Evolutionary conservation across 2,113 vertebrate genomes (phyloP).

Genomic region (Nothobranchius kuhntae): DNA sequence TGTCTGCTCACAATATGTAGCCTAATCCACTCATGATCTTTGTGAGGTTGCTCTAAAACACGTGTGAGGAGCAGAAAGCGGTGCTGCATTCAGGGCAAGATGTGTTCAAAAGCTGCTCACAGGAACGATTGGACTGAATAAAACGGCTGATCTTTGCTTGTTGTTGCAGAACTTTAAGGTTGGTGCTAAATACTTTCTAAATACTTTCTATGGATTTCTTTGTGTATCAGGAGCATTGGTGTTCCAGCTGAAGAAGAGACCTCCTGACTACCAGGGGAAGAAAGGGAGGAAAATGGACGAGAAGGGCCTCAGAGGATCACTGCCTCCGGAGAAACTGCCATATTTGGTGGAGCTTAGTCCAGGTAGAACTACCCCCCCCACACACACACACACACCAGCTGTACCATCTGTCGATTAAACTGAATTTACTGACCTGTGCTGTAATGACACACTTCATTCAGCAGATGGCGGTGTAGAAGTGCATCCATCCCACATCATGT

Average conservation of each 20-base stretch:
- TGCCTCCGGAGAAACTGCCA: conserved; percentile 92
- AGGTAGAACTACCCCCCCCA: conserved; percentile 40
- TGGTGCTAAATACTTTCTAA: not conserved
- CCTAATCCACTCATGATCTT: too few species aligned
- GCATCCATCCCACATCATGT: too few species aligned
- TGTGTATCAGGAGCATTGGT: conserved; percentile 84
- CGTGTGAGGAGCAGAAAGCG: too few species aligned
- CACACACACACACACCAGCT: too few species aligned
- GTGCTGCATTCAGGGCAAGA: too few species aligned
- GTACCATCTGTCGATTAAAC: not conserved
- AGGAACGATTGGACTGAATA: too few species aligned
- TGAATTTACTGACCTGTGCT: not conserved
- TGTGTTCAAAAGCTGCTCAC: too few species aligned
- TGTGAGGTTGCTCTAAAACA: too few species aligned
- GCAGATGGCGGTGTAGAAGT: conserved; percentile 18
- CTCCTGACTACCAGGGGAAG: conserved; percentile 86
- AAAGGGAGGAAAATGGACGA: conserved; percentile 87
- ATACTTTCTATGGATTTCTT: not conserved
- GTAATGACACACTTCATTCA: conserved; percentile 13
- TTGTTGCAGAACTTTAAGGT: too few species aligned
- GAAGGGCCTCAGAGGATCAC: conserved; percentile 76
- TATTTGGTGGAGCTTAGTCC: conserved; percentile 95
- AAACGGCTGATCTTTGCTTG: too few species aligned
- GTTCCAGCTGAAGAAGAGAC: conserved; percentile 94
- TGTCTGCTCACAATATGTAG: too few species aligned